Evolutionary conservation across 2,113 vertebrate species (phyloP).

Genomic region (Electrona antarctica): DNA sequence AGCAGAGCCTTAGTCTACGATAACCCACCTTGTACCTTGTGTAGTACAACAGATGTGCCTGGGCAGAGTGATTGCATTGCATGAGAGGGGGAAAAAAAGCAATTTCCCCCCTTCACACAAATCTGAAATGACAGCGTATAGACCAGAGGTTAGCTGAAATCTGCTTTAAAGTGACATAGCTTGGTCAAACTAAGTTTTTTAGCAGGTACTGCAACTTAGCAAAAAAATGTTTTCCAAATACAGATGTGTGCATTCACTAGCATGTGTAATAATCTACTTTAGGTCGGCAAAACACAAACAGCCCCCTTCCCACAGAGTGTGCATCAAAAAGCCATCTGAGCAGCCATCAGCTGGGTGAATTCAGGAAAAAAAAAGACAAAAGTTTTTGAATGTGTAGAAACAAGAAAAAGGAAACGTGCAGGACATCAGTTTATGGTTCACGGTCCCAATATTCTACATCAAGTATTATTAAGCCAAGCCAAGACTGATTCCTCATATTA

Average conservation of each 20-base stretch:
- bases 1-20: neutral
- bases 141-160: neutral
- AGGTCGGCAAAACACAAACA: too few relatives aligned
- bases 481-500: neutral
- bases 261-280: too few relatives aligned
- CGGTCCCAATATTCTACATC: conserved; percentile 1
- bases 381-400: too few relatives aligned
- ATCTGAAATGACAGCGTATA: neutral
- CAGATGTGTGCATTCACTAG: too few relatives aligned
- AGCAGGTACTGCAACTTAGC: too few relatives aligned
- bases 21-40: neutral
- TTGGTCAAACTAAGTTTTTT: neutral
- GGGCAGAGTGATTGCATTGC: neutral
- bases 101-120: neutral
- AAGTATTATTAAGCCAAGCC: neutral
- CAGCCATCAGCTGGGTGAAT: too few relatives aligned
- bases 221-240: too few relatives aligned
- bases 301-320: too few relatives aligned
- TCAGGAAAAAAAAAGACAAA: too few relatives aligned
- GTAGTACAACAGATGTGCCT: conserved; percentile 1
- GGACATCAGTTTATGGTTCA: neutral
- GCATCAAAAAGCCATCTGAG: too few relatives aligned
- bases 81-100: neutral
- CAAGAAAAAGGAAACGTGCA: too few relatives aligned
- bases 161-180: neutral